Evolutionary conservation across 2,113 vertebrate species (phyloP).

Genomic region (Chaetodon auriga): DNA sequence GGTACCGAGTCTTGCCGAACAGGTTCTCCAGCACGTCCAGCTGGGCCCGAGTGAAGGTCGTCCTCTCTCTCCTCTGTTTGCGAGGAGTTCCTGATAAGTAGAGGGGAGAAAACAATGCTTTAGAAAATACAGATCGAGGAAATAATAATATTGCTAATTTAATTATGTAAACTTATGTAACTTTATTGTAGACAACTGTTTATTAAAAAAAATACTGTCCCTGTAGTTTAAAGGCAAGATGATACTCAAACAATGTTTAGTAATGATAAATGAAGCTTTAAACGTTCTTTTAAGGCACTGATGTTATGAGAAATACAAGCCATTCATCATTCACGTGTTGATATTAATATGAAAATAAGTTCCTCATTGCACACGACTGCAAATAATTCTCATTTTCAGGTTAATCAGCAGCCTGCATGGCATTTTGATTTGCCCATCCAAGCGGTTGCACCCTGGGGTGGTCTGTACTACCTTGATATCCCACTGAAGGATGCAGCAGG

Average conservation of each 20-base stretch:
- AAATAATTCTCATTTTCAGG: neutral
- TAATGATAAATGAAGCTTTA: neutral
- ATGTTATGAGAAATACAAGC: neutral
- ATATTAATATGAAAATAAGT: neutral
- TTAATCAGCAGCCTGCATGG: too few species aligned
- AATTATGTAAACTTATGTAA: too few species aligned
- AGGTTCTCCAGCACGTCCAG: conserved; percentile 95
- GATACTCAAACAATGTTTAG: neutral
- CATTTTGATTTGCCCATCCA: too few species aligned
- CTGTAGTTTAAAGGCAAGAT: too few species aligned
- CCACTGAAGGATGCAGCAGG: conserved; percentile 97
- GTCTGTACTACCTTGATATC: conserved; percentile 92
- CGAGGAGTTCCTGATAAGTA: conserved; percentile 88
- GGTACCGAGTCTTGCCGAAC: conserved; percentile 96
- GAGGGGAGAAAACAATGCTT: neutral
- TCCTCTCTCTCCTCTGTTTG: conserved; percentile 96
- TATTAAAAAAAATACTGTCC: too few species aligned
- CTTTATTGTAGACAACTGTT: neutral
- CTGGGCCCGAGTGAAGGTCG: conserved; percentile 96
- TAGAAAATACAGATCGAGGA: neutral
- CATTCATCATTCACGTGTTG: neutral
- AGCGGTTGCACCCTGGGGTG: neutral
- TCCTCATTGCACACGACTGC: too few species aligned
- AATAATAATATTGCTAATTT: too few species aligned
- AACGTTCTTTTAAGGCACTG: neutral